Evolutionary conservation across 2,113 vertebrate genomes (phyloP).

Genomic region (Rhinolophus sinicus): DNA sequence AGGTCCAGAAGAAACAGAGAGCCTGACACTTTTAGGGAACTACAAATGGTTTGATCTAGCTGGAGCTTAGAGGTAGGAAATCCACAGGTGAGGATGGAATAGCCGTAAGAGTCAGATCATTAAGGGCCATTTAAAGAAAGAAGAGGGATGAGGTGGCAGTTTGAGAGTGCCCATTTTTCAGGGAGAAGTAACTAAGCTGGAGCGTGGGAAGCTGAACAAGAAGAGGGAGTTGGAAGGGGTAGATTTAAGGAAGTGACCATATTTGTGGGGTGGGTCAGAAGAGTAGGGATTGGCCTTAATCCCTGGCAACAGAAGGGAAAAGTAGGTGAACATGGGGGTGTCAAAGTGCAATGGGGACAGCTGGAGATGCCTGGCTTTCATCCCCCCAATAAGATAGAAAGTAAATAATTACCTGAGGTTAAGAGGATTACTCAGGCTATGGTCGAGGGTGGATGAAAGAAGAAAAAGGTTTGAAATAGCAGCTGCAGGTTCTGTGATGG

Average conservation of each 20-base stretch:
- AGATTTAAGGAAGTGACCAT: neutral
- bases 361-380: neutral
- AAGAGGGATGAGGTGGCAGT: neutral
- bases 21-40: neutral
- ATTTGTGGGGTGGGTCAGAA: neutral
- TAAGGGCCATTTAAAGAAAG: neutral
- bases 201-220: neutral
- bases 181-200: neutral
- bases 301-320: neutral
- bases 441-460: neutral
- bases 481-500: neutral
- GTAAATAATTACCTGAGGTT: neutral
- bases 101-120: neutral
- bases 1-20: neutral
- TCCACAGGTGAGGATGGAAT: neutral
- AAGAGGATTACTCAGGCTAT: neutral
- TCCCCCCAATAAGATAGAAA: neutral
- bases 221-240: neutral
- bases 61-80: neutral
- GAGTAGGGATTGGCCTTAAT: neutral
- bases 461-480: neutral
- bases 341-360: fast-evolving
- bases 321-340: neutral
- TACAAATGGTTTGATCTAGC: neutral
- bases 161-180: neutral